Base-by-base conservation (phyloP, 2,113 vertebrate genomes). In the Furnarius figulus region DNA sequence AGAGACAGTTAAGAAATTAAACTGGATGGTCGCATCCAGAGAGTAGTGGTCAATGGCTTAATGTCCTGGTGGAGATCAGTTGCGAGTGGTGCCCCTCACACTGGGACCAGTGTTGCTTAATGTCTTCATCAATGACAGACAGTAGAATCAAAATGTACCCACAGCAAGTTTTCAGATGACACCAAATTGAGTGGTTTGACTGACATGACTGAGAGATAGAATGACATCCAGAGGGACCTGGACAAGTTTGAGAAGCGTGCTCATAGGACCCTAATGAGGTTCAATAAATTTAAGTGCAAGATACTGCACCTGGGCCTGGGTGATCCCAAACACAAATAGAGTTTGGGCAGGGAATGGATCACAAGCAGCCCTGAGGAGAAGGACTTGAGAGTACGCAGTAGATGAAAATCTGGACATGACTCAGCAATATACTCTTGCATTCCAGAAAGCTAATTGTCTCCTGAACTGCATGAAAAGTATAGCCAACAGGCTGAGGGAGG, bases 401-500 rank as follows among this genome's bases (percentile, higher is more conserved):
- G 7, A 33, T 53, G 9, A 84, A 79, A n/a, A 70, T 24, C 44
- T 49, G 21, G n/a, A 42, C 16, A 14, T 23, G 31, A 37, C 23
- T 10, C 28, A 28, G 19, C 9, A 50, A 28, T 25, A 8, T 35
- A 9, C 5, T 22, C 35, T 73, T 25, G 3, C 33, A 66, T 44
- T 7, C 27, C 23, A 72, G 35, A 77, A 67, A 46, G 33, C 13
- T 2, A 56, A 8, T 17, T 1, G 1, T 35, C n/a, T 30, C 14
- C 39, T 27, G 23, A 27, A 7, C 10, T 84, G 11, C 17, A 65
- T n/a, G 49, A 58, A 87, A 74, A 68, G 12, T 7, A 79, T 42
- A 31, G 9, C 21, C 19, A 59, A 20, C 15, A 49, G 74, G 56
- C 16, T 0, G 0, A 59, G 19, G 7, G 44, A 76, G 25, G 27